Percentiles rank a stretch among this genome's conserved stretches.
Conservation (phyloP, 1,140 invertebrate species). For the Melipona quadrifasciata region DNA sequence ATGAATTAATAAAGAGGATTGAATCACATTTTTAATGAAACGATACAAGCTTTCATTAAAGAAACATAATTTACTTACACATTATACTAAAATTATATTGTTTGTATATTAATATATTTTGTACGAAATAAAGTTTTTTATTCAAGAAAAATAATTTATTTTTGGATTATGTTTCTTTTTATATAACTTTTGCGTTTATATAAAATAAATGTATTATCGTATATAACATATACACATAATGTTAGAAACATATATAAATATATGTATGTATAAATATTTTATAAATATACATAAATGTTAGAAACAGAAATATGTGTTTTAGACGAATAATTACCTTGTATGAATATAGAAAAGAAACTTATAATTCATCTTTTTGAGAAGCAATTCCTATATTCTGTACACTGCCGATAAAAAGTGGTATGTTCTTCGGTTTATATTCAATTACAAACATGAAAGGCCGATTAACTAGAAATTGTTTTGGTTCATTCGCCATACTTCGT, state of each 20-base stretch:
- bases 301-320: not conserved
- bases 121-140: not conserved
- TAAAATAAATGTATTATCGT: not conserved
- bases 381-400: slow-evolving; percentile 65
- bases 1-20: slow-evolving; percentile 24
- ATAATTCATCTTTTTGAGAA: slow-evolving; percentile 74
- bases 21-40: not conserved
- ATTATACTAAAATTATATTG: not conserved
- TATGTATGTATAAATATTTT: not conserved
- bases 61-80: not conserved
- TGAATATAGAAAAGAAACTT: slow-evolving; percentile 43
- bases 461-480: slow-evolving; percentile 71
- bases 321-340: not conserved
- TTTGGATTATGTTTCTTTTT: not conserved
- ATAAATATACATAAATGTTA: not conserved
- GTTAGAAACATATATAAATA: not conserved
- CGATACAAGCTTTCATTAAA: not conserved
- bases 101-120: not conserved
- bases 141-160: not conserved
- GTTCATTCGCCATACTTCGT: slow-evolving; percentile 50
- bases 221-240: not conserved
- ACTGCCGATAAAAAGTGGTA: slow-evolving; percentile 76
- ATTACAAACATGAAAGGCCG: slow-evolving; percentile 77
- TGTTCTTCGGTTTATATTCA: slow-evolving; percentile 67
- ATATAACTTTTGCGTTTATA: not conserved